Percentiles rank a stretch among this genome's conserved stretches.
These are phyloP conservation scores for Apotomis capreana DNA, from an alignment of 2,888 invertebrate species.

Conservation along the genomic window DNA sequence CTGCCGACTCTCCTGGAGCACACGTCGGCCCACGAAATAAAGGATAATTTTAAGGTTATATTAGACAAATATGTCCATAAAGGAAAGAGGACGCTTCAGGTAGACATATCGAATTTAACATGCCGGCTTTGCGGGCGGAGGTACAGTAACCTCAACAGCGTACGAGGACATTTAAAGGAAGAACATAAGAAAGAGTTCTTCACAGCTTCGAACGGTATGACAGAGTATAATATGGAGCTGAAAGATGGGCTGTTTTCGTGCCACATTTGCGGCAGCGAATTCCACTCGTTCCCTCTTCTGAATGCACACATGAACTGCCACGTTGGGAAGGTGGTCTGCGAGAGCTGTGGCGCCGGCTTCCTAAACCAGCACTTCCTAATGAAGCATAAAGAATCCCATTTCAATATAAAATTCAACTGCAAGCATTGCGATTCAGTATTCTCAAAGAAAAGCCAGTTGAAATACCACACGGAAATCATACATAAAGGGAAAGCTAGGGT, in stretches of 20 bases:
- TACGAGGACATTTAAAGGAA: conserved; percentile 55
- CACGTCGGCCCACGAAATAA: conserved; percentile 52
- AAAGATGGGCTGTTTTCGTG: conserved; percentile 55
- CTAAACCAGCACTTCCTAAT: conserved; percentile 58
- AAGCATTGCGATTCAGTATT: conserved; percentile 68
- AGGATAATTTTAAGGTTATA: conserved; percentile 47
- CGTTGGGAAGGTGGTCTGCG: conserved; percentile 65
- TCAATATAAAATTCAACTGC: conserved; percentile 55
- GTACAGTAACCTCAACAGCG: conserved; percentile 49
- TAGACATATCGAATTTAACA: conserved; percentile 61
- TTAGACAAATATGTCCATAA: conserved; percentile 56
- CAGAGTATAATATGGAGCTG: conserved; percentile 59
- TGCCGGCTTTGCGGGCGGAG: conserved; percentile 56
- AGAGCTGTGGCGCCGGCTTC: conserved; percentile 63
- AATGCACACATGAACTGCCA: conserved; percentile 64
- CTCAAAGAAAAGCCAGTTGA: conserved; percentile 68
- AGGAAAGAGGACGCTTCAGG: conserved; percentile 59
- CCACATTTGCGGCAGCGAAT: conserved; percentile 57
- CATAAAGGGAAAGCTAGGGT: conserved; percentile 58
- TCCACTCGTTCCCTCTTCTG: conserved; percentile 56
- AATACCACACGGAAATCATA: conserved; percentile 68
- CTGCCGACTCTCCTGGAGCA: conserved; percentile 54
- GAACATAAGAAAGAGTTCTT: conserved; percentile 55
- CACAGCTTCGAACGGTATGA: conserved; percentile 60
- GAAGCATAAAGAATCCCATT: conserved; percentile 61